These are phyloP conservation scores for Corydoras maculifer DNA, from an alignment of 2,113 vertebrate species.

Conservation along the genomic window DNA sequence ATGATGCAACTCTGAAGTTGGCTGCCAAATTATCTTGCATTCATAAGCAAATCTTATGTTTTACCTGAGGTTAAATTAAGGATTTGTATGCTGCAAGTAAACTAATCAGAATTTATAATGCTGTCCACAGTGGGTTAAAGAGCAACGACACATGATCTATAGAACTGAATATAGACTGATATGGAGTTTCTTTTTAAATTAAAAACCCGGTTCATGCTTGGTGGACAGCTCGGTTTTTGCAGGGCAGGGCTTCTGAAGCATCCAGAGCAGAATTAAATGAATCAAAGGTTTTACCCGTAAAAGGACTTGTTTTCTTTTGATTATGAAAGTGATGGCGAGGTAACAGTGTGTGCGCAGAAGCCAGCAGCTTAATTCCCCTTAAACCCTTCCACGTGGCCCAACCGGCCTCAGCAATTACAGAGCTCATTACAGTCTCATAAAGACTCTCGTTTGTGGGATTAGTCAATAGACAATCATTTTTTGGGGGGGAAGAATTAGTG, in stretches of 20 bases:
- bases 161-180: no score
- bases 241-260: slow-evolving; percentile 72
- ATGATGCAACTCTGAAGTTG: slow-evolving; percentile 7
- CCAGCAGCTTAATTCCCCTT: slow-evolving; percentile 92
- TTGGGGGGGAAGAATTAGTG: slow-evolving; percentile 87
- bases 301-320: slow-evolving; percentile 99
- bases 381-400: slow-evolving; percentile 99
- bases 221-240: slow-evolving; percentile 45
- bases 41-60: background rate
- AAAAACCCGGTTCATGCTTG: no score
- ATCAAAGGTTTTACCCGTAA: slow-evolving; percentile 87
- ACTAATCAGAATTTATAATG: no score
- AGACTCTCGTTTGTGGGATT: slow-evolving; percentile 95
- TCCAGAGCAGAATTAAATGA: slow-evolving; percentile 78
- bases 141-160: no score
- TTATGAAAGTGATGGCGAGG: slow-evolving; percentile 98
- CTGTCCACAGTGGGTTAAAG: no score
- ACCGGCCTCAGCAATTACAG: slow-evolving; percentile 91
- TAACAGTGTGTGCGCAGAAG: slow-evolving; percentile 98
- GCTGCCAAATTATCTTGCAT: background rate
- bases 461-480: slow-evolving; percentile 97
- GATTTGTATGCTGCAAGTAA: no score
- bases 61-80: background rate
- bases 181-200: no score
- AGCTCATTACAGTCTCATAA: slow-evolving; percentile 99